phyloP scores from a whole-genome alignment of 2,113 vertebrate species.

The Lutjanus erythropterus region DNA sequence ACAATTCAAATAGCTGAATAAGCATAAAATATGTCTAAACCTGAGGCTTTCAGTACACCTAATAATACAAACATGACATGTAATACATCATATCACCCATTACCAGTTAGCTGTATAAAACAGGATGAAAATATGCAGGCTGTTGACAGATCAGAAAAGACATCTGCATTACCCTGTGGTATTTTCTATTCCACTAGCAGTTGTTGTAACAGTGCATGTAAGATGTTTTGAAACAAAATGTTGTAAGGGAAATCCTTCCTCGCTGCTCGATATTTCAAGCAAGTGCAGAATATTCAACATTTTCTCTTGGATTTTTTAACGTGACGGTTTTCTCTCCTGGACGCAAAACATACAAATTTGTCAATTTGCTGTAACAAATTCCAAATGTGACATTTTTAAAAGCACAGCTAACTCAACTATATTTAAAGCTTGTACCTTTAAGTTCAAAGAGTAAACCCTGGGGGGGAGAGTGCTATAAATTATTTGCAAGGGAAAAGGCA shows the following conservation, averaged over 20 bases:
- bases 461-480: slow-evolving; percentile 79
- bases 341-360: slow-evolving; percentile 6
- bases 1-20: slow-evolving; percentile 96
- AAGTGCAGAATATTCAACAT: not conserved
- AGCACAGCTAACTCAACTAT: slow-evolving; percentile 52
- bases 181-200: slow-evolving; percentile 58
- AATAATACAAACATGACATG: slow-evolving; percentile 90
- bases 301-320: not conserved
- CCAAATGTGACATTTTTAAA: slow-evolving; percentile 59
- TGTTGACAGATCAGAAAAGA: slow-evolving; percentile 76
- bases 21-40: slow-evolving; percentile 88
- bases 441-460: slow-evolving; percentile 84
- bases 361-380: slow-evolving; percentile 40
- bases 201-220: slow-evolving; percentile 28
- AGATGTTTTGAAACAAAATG: slow-evolving; percentile 6
- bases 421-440: slow-evolving; percentile 82
- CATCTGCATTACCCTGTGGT: slow-evolving; percentile 75
- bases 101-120: slow-evolving; percentile 86
- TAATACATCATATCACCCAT: slow-evolving; percentile 93
- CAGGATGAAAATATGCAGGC: slow-evolving; percentile 74
- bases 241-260: slow-evolving; percentile 1
- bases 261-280: not conserved
- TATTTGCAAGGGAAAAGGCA: slow-evolving; percentile 85
- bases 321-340: not conserved
- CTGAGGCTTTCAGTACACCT: slow-evolving; percentile 84